These are phyloP conservation scores for Neodiprion virginianus DNA, from an alignment of 1,140 invertebrate genomes.

Conservation along the genomic window DNA sequence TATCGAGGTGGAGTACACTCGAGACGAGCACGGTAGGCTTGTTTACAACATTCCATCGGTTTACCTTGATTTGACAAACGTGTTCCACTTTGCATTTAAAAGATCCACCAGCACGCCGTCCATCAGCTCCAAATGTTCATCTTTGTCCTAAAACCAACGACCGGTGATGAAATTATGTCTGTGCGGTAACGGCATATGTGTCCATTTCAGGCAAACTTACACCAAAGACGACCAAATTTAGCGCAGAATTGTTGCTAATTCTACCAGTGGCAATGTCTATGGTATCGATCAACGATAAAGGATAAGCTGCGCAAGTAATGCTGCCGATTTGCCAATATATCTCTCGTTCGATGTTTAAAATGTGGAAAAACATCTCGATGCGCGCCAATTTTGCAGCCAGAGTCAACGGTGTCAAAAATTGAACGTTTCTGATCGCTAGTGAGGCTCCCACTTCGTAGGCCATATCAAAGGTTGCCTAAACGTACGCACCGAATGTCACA, in stretches of 20 bases:
- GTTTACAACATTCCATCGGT: constrained; percentile 9
- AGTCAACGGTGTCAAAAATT: constrained; percentile 91
- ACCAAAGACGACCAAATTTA: constrained; percentile 98
- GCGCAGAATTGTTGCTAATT: constrained; percentile 91
- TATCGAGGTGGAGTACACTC: background rate
- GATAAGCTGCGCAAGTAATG: constrained; percentile 96
- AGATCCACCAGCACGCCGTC: constrained; percentile 95
- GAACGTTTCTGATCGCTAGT: constrained; percentile 83
- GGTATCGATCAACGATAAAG: constrained; percentile 94
- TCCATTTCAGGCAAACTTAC: constrained; percentile 66
- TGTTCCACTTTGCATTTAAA: constrained; percentile 97
- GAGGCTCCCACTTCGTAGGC: constrained; percentile 91
- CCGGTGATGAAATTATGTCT: background rate
- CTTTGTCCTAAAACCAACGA: constrained; percentile 76
- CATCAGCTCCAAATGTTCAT: constrained; percentile 94
- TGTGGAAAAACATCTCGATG: constrained; percentile 95
- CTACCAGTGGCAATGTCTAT: constrained; percentile 90
- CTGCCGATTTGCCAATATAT: constrained; percentile 97
- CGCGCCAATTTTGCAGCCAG: constrained; percentile 91
- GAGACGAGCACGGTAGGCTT: background rate
- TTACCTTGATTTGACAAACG: constrained; percentile 89
- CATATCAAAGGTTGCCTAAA: constrained; percentile 91
- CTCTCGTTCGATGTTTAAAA: constrained; percentile 91
- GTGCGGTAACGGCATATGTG: background rate
- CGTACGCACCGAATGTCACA: constrained; percentile 20